phyloP scores from a whole-genome alignment of 2,113 vertebrate genomes.

The Gadus chalcogrammus region DNA sequence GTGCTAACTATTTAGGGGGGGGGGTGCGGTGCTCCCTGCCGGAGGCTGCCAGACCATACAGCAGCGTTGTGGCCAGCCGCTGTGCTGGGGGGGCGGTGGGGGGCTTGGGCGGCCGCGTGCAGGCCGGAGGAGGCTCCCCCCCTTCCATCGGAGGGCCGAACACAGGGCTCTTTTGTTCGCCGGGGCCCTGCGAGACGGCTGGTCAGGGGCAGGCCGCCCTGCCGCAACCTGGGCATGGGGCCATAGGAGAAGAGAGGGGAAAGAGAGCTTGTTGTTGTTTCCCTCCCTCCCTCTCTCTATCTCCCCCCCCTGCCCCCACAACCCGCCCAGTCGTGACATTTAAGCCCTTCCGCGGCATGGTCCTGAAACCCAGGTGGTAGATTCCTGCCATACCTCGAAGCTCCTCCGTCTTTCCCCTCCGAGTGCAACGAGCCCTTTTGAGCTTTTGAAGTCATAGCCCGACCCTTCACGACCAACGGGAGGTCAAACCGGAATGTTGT shows the following conservation, averaged over 20 bases:
- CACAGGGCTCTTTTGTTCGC: conserved; percentile 59
- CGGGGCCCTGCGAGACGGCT: conserved; percentile 25
- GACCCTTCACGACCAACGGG: too few species aligned
- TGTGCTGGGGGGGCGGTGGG: conserved; percentile 20
- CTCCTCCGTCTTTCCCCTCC: conserved; percentile 10
- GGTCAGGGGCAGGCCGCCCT: conserved; percentile 34
- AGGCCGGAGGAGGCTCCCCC: conserved; percentile 18
- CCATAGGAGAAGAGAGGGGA: conserved; percentile 38
- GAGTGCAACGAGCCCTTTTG: conserved; percentile 1
- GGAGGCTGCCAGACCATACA: conserved; percentile 31
- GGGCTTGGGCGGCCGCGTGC: conserved; percentile 34
- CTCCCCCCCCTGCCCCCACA: too few species aligned
- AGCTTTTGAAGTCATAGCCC: background rate
- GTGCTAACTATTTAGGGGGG: conserved; percentile 13
- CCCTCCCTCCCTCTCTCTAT: background rate
- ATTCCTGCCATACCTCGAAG: conserved; percentile 47
- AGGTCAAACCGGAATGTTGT: too few species aligned
- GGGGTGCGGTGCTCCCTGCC: conserved; percentile 4
- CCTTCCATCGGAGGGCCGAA: conserved; percentile 16
- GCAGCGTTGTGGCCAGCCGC: conserved; percentile 31
- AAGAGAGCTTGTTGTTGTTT: conserved; percentile 21
- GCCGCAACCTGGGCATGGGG: conserved; percentile 39
- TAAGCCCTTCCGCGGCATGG: conserved; percentile 41
- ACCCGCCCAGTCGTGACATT: conserved; percentile 36
- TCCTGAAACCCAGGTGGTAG: conserved; percentile 39